Conservation (phyloP, 2,113 vertebrate genomes). For the Suricata suricatta region DNA sequence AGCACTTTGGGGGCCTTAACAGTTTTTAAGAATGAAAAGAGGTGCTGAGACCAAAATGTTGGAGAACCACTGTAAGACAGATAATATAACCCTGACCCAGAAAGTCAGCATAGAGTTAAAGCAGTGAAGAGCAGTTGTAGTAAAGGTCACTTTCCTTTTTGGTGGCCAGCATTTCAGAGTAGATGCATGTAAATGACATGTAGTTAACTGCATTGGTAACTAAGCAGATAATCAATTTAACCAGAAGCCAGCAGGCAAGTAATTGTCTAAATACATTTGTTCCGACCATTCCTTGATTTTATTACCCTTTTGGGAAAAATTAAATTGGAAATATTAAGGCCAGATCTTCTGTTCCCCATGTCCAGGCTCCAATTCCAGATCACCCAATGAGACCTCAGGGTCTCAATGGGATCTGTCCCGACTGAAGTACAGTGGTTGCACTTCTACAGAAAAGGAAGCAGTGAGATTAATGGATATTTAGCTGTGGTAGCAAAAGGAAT, state of each 20-base stretch:
- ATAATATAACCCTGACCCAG: background rate
- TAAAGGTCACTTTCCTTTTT: background rate
- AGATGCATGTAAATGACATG: conserved; percentile 44
- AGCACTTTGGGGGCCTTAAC: background rate
- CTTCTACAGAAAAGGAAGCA: conserved; percentile 88
- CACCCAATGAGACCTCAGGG: background rate
- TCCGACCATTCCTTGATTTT: conserved; percentile 28
- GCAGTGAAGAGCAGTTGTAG: background rate
- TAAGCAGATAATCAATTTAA: conserved; percentile 14
- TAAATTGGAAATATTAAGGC: background rate
- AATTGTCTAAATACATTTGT: conserved; percentile 20
- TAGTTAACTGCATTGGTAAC: background rate
- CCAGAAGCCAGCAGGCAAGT: conserved; percentile 14
- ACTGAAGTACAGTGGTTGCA: background rate
- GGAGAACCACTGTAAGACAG: background rate
- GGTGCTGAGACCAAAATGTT: background rate
- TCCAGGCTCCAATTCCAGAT: background rate
- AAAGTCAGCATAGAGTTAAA: background rate
- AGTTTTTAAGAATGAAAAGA: conserved; percentile 7
- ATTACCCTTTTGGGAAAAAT: background rate
- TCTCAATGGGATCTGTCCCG: background rate
- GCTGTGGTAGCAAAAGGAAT: conserved; percentile 91
- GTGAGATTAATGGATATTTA: conserved; percentile 91
- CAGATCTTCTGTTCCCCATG: background rate
- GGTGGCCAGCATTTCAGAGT: background rate